Percentiles rank a stretch among this genome's conserved stretches.
Evolutionary conservation across 2,113 vertebrate species (phyloP).

Genomic region (Heterotis niloticus): DNA sequence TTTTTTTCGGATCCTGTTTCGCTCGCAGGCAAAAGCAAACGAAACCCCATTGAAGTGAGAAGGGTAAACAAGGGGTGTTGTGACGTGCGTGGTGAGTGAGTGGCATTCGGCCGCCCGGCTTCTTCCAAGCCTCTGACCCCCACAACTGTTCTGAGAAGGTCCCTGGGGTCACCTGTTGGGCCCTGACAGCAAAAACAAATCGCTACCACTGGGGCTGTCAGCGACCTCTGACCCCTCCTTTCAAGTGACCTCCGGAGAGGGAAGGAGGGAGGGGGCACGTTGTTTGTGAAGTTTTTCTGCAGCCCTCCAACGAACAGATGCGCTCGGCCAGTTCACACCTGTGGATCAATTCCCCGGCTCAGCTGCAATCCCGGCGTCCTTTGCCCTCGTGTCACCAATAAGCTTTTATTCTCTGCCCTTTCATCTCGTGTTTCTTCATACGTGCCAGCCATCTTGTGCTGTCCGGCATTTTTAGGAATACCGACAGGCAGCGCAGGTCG

Average conservation of each 20-base stretch:
- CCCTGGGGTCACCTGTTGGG: slow-evolving; percentile 71
- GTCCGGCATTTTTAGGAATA: not conserved
- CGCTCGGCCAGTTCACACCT: slow-evolving; percentile 65
- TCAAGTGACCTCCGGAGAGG: slow-evolving; percentile 55
- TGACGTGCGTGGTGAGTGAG: slow-evolving; percentile 65
- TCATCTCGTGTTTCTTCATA: not conserved
- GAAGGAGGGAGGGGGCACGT: too few species aligned
- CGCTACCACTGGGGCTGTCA: slow-evolving; percentile 54
- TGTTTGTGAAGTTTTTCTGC: slow-evolving; percentile 62
- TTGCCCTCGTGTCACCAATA: not conserved
- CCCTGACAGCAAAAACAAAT: slow-evolving; percentile 71
- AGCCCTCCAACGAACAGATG: slow-evolving; percentile 55
- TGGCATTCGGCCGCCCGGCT: slow-evolving; percentile 56
- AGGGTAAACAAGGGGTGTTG: slow-evolving; percentile 58
- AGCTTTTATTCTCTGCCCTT: not conserved
- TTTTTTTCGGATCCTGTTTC: slow-evolving; percentile 32
- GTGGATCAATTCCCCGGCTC: slow-evolving; percentile 47
- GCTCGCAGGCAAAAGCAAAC: slow-evolving; percentile 49
- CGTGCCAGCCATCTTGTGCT: not conserved
- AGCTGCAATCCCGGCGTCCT: not conserved
- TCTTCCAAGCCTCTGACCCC: slow-evolving; percentile 56
- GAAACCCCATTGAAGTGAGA: slow-evolving; percentile 39
- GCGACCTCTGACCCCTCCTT: slow-evolving; percentile 66
- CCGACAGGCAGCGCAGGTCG: too few species aligned
- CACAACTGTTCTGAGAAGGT: slow-evolving; percentile 62